Evolutionary conservation across 2,888 invertebrate species (phyloP).

Genomic region (Scaptomyza parva): DNA sequence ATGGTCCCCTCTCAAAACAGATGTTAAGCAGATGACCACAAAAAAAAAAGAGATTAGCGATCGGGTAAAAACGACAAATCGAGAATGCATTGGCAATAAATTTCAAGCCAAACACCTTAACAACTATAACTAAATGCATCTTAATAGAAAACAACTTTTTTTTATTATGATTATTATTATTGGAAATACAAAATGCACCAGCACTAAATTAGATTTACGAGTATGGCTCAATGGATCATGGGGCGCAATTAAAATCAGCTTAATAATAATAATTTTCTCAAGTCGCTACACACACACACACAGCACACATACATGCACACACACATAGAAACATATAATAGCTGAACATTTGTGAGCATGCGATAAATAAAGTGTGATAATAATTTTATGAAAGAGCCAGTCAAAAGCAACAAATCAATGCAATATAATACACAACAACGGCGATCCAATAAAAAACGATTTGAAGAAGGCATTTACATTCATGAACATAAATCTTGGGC

Average conservation of each 20-base stretch:
- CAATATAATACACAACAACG: constrained; percentile 62
- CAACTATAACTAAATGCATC: constrained; percentile 52
- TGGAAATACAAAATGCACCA: constrained; percentile 24
- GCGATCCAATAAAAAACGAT: constrained; percentile 67
- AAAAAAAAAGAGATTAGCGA: constrained; percentile 49
- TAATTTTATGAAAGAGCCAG: constrained; percentile 75
- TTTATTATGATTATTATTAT: constrained; percentile 3
- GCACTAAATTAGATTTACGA: constrained; percentile 83
- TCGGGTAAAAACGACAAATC: constrained; percentile 49
- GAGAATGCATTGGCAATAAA: constrained; percentile 67
- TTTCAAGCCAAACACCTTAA: constrained; percentile 61
- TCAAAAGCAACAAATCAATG: constrained; percentile 70
- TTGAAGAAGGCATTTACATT: constrained; percentile 76
- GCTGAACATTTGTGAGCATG: constrained; percentile 26
- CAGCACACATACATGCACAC: not conserved
- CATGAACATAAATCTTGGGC: constrained; percentile 72
- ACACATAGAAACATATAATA: constrained; percentile 28
- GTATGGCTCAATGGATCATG: constrained; percentile 71
- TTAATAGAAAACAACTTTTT: constrained; percentile 2
- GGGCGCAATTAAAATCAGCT: constrained; percentile 81
- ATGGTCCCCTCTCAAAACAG: constrained; percentile 3
- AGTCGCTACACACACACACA: constrained; percentile 27
- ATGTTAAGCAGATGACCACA: constrained; percentile 38
- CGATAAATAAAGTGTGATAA: constrained; percentile 78
- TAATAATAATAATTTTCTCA: constrained; percentile 74